Evolutionary conservation across 1,140 invertebrate species (phyloP), one percentile per base, ranked within the genome.

Genomic region (Drosophila navojoa): DNA sequence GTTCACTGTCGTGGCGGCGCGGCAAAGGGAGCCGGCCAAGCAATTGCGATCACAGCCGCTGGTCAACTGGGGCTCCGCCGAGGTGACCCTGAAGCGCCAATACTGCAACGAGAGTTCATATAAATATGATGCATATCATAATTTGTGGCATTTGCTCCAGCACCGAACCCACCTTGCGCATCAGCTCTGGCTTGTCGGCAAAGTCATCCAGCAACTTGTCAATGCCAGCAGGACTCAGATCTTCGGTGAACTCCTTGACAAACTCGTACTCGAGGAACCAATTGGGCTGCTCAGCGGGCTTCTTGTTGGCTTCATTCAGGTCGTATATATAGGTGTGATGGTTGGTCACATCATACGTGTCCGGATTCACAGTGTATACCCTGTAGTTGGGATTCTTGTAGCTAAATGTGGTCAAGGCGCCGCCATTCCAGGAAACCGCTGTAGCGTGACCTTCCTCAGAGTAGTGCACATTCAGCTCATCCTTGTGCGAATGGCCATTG

Each of bases 351-450:
- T 77, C 95, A 71, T 92, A 95, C 62, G 93, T 94, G 1, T 76
- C 91, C 0, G 92, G 87, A 78, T 97, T 94, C 0, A 97, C 92
- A 3, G 93, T 92, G 77, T 96, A 97, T 4, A 97, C 93, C 78
- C 95, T 94, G 84, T 97, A 98, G 58, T 96, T 97, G 7, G 97
- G 95, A 93, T 98, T 98, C 61, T 96, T 94, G 67, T 94, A 82
- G 0, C 92, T 80, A 54, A 92, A 96, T 0, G 94, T 81, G 3
- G 96, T 97, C 1, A 96, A 91, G 77, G 95, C 95, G 13, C 96
- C 96, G 1, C 94, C 95, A 61, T 97, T 96, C 94, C 96, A 97
- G 4, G 95, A 95, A 3, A 98, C 93, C 59, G 93, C 94, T 0
- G 95, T 94, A 0, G 96, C 89, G 66, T 93, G 77, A 0, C 81